phyloP scores from a whole-genome alignment of 2,888 invertebrate species.

The Strigamia transsilvanica region DNA sequence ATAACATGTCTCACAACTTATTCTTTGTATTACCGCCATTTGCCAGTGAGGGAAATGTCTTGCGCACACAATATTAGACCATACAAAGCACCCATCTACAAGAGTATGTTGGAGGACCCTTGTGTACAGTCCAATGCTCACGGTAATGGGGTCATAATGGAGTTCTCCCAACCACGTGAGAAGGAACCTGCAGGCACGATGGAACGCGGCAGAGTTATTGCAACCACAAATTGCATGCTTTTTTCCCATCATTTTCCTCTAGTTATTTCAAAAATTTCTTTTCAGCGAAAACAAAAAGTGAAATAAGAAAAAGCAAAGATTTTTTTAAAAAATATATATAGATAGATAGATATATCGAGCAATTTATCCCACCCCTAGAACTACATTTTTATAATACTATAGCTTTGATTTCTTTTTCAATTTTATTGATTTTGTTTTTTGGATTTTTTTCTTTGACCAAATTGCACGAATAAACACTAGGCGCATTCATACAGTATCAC shows the following conservation, averaged over 20 bases:
- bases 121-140: constrained; percentile 39
- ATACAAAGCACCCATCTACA: constrained; percentile 35
- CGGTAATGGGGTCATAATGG: constrained; percentile 29
- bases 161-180: constrained; percentile 8
- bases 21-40: constrained; percentile 39
- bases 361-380: neutral
- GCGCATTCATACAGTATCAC: too few relatives aligned
- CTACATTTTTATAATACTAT: too few relatives aligned
- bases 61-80: constrained; percentile 35
- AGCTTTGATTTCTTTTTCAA: too few relatives aligned
- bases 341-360: neutral
- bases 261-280: constrained; percentile 8
- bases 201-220: constrained; percentile 1
- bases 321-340: neutral
- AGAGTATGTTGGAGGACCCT: constrained; percentile 32
- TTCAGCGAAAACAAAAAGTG: neutral
- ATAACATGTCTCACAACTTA: constrained; percentile 33
- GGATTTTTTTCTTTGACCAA: too few relatives aligned
- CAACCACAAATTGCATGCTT: constrained; percentile 8
- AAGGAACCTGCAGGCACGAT: constrained; percentile 2
- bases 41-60: constrained; percentile 31
- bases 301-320: neutral
- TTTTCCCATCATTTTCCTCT: constrained; percentile 8
- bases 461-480: too few relatives aligned
- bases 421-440: too few relatives aligned